Base-by-base conservation (phyloP, 2,888 invertebrate species). In the Drosophila kanekoi region DNA sequence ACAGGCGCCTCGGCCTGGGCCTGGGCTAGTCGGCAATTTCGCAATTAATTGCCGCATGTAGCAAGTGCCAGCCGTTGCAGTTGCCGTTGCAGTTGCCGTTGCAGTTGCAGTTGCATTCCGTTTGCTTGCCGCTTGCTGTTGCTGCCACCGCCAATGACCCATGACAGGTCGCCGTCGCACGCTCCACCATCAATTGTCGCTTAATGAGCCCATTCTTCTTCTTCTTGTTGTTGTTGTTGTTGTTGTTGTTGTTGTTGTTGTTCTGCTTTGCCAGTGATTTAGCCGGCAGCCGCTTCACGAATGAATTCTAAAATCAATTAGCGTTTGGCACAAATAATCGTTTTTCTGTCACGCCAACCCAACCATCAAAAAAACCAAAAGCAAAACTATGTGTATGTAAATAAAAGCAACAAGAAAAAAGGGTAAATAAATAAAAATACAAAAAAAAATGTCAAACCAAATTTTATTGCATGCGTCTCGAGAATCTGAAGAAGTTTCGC, bases 251-350 rank as follows among this genome's bases (percentile, higher is more conserved):
- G 44, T 37, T 16, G 14, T 44, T 43, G 23, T 2, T n/a, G 4
- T 23, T 59, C 33, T 33, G 20, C 28, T 16, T 8, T 38, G 28
- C 53, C 49, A 16, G 43, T 58, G 66, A 63, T 72, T 73, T 51
- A 43, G 59, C 41, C 67, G 67, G 64, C 61, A 64, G 37, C 56
- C 54, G 20, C 66, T 67, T 76, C 74, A 81, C 88, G 84, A 85
- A 82, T 91, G 89, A 90, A 91, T 90, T 90, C 86, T 86, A 91
- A 90, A 90, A 91, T 91, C 90, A 90, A 90, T 90, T 90, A 90
- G 89, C 86, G 80, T 82, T 90, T 90, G 90, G 90, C 90, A 90
- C 90, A 82, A 78, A 80, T 80, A 84, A 88, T 85, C 80, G 89
- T 89, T 90, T 90, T 89, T 81, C 89, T 89, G 90, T 90, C 90